Evolutionary conservation across 2,113 vertebrate genomes (phyloP).

Genomic region (Microcebus jonahi): DNA sequence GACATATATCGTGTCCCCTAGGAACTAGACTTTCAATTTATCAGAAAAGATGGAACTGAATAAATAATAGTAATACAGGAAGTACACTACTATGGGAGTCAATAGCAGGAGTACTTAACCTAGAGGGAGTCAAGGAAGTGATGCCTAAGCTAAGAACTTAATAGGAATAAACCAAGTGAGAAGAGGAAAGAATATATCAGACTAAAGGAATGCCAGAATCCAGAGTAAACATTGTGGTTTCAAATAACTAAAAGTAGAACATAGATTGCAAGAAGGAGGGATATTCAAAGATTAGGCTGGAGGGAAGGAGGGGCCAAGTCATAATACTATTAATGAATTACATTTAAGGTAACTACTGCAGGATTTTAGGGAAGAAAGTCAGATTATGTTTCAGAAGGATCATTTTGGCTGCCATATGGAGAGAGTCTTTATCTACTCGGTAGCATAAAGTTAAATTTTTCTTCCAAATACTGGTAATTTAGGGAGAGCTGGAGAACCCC

Average conservation of each 20-base stretch:
- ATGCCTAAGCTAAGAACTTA: not conserved
- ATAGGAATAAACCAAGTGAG: not conserved
- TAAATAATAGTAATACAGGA: not conserved
- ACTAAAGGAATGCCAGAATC: not conserved
- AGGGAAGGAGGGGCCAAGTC: not conserved
- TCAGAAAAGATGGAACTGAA: not conserved
- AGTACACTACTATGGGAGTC: not conserved
- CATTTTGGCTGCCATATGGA: not conserved
- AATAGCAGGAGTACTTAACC: too few relatives aligned
- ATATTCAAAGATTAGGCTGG: not conserved
- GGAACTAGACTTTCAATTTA: not conserved
- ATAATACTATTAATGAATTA: not conserved
- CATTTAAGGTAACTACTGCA: not conserved
- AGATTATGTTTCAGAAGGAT: not conserved
- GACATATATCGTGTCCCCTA: not conserved
- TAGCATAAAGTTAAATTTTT: not conserved
- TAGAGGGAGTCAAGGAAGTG: not conserved
- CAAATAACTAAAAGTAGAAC: not conserved
- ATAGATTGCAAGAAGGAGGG: not conserved
- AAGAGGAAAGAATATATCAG: not conserved
- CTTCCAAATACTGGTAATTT: not conserved
- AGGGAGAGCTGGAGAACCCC: not conserved
- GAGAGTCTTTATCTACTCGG: not conserved
- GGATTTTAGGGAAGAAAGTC: not conserved
- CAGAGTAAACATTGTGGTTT: not conserved